These are phyloP conservation scores for Galeopterus variegatus DNA, from an alignment of 2,113 vertebrate genomes.

Conservation along the genomic window DNA sequence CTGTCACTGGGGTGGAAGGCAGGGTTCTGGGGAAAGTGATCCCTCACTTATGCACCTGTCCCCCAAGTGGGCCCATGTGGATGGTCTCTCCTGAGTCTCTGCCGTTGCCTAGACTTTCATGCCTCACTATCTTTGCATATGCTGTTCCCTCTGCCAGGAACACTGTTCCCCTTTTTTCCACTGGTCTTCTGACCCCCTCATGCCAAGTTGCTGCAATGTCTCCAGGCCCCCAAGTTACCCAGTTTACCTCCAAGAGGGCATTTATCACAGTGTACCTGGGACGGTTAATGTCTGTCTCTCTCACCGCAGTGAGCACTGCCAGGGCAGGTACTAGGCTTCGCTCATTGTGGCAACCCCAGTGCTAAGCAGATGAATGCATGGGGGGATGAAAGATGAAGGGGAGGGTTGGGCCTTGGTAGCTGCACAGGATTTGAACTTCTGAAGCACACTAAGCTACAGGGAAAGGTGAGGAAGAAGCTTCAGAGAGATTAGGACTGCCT, in stretches of 20 bases:
- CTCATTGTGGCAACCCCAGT: not conserved
- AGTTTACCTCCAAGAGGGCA: not conserved
- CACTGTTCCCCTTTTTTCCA: not conserved
- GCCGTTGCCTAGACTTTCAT: not conserved
- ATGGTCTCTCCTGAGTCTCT: not conserved
- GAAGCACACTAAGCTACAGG: not conserved
- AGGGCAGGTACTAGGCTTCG: not conserved
- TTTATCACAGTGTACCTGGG: not conserved
- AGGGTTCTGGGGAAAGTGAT: not conserved
- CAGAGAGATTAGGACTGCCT: not conserved
- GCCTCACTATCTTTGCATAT: not conserved
- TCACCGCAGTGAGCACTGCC: rapidly evolving
- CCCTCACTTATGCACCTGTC: not conserved
- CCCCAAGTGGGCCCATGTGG: not conserved
- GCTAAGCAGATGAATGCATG: not conserved
- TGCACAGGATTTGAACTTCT: not conserved
- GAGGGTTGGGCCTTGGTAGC: not conserved
- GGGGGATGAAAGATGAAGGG: not conserved
- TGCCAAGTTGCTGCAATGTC: not conserved
- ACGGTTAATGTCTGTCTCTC: not conserved
- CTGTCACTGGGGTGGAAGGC: not conserved
- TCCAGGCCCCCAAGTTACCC: not conserved
- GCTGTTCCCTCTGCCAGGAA: slow-evolving; percentile 1
- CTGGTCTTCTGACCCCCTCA: not conserved
- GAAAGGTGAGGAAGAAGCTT: not conserved